Percentiles rank a stretch among this genome's conserved stretches.
Conservation (phyloP, 2,113 vertebrate genomes). For the Rhynchopsitta pachyrhyncha region DNA sequence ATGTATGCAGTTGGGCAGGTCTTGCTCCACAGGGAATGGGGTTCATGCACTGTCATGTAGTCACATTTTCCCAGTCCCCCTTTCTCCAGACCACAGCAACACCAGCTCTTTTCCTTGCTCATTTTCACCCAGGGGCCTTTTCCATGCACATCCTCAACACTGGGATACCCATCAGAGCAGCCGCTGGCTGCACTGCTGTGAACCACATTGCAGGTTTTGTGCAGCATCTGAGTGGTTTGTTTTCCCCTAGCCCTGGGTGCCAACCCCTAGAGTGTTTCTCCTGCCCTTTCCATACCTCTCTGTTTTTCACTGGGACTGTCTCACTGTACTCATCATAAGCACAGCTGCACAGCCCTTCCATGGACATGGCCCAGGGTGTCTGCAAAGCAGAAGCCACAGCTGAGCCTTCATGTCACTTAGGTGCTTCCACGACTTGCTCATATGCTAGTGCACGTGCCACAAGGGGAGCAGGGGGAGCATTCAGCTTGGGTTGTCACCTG, state of each 20-base stretch:
- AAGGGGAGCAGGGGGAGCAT: rapidly evolving
- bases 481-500: background rate
- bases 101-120: background rate
- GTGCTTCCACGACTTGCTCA: rapidly evolving
- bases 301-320: background rate
- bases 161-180: background rate
- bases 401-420: background rate
- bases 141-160: background rate
- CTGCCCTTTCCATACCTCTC: background rate
- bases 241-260: background rate
- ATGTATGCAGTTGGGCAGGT: background rate
- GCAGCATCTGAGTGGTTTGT: background rate
- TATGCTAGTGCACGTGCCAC: rapidly evolving
- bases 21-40: background rate
- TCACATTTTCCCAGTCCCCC: background rate
- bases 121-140: background rate
- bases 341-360: background rate
- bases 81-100: background rate
- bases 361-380: rapidly evolving
- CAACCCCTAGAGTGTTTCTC: background rate
- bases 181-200: rapidly evolving
- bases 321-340: background rate
- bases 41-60: rapidly evolving
- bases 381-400: background rate
- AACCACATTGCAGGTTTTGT: background rate